A percentile compares a stretch with the other conserved stretches of the same genome.
Conservation (phyloP, 2,888 invertebrate species). For the Acrobasis repandana region DNA sequence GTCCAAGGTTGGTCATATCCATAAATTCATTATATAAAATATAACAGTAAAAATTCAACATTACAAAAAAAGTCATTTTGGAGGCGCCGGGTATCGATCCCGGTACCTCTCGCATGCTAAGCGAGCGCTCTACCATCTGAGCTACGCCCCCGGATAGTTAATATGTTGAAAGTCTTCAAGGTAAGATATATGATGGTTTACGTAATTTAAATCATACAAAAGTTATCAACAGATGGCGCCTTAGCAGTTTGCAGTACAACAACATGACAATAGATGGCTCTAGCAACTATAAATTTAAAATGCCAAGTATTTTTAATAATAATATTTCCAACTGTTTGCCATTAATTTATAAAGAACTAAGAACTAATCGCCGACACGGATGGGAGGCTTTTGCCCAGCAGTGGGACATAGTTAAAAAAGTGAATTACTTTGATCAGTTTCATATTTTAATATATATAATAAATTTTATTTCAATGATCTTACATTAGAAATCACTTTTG, state of each 20-base stretch:
- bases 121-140: conserved; percentile 84
- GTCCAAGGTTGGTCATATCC: too few relatives aligned
- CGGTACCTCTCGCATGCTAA: conserved; percentile 83
- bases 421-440: too few relatives aligned
- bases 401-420: too few relatives aligned
- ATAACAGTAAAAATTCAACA: background rate
- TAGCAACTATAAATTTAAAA: background rate
- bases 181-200: background rate
- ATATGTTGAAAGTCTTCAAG: background rate
- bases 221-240: conserved; percentile 4
- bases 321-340: too few relatives aligned
- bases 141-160: conserved; percentile 70
- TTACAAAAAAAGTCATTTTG: conserved; percentile 40
- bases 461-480: too few relatives aligned
- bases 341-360: too few relatives aligned
- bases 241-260: background rate
- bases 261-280: conserved; percentile 1
- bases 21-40: conserved; percentile 26
- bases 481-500: too few relatives aligned
- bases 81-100: conserved; percentile 83
- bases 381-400: too few relatives aligned
- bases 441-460: too few relatives aligned
- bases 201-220: background rate
- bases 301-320: too few relatives aligned
- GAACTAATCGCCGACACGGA: too few relatives aligned